Evolutionary conservation across 2,797 vertebrate genomes (phyloP).

Genomic region (Acanthornis magna): DNA sequence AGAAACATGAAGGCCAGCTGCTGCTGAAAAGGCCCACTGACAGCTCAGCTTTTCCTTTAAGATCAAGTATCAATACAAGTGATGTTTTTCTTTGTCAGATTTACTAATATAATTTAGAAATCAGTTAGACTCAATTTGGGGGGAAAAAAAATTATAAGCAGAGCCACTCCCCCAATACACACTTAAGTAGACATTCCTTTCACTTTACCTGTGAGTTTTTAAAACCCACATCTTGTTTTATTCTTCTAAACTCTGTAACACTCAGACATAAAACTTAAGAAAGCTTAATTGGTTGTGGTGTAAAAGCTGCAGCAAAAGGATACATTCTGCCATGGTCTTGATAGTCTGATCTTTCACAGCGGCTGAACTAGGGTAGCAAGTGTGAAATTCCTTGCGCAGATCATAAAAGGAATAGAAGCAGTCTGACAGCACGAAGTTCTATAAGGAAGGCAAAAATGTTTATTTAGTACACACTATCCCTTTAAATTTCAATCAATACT

Average conservation of each 20-base stretch:
- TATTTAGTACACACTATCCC: not conserved
- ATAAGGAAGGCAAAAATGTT: not conserved
- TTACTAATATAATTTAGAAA: not conserved
- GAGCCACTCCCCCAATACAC: not conserved
- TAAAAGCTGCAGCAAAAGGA: slow-evolving; percentile 68
- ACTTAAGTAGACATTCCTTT: not conserved
- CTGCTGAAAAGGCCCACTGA: not conserved
- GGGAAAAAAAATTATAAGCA: not conserved
- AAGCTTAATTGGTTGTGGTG: not conserved
- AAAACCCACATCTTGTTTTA: not conserved
- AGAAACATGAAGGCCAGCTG: not conserved
- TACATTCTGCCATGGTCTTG: slow-evolving; percentile 92
- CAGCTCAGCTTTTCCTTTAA: not conserved
- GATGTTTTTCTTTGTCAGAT: not conserved
- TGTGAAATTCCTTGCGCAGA: slow-evolving; percentile 88
- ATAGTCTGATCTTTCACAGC: slow-evolving; percentile 82
- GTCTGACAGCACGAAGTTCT: slow-evolving; percentile 92
- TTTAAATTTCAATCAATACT: not conserved
- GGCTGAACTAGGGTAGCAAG: slow-evolving; percentile 83
- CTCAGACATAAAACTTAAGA: not conserved
- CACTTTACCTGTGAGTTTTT: not conserved
- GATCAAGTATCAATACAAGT: not conserved
- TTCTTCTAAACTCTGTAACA: not conserved
- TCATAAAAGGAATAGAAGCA: slow-evolving; percentile 95
- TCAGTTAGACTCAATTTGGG: not conserved